Conservation (phyloP, 2,113 vertebrate species). For the Chrysochloris asiatica region DNA sequence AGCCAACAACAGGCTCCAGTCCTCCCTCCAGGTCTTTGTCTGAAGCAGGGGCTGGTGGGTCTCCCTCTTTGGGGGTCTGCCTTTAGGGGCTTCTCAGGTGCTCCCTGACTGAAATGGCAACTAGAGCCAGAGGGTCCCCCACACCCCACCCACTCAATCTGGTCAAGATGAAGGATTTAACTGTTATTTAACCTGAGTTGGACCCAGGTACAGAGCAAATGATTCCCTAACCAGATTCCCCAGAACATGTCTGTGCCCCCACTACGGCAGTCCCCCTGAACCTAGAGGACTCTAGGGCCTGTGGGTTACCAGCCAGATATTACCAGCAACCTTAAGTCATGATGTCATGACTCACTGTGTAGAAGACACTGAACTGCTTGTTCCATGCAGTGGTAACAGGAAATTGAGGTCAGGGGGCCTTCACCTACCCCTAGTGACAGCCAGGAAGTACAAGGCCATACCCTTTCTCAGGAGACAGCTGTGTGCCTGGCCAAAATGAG, state of each 20-base stretch:
- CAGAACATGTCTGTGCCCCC: no score
- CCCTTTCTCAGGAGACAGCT: neutral
- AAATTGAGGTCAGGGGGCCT: conserved; percentile 51
- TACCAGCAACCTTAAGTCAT: neutral
- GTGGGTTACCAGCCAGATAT: neutral
- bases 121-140: neutral
- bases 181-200: neutral
- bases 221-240: no score
- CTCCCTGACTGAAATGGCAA: no score
- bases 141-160: rapidly evolving
- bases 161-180: neutral
- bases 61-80: no score
- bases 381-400: conserved; percentile 29
- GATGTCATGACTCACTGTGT: rapidly evolving
- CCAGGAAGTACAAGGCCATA: conserved; percentile 19
- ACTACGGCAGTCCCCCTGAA: no score
- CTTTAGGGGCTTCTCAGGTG: no score
- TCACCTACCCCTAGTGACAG: conserved; percentile 23
- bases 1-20: no score
- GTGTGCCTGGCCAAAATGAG: neutral
- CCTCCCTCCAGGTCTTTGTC: no score
- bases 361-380: neutral
- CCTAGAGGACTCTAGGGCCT: neutral
- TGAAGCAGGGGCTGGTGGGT: no score
- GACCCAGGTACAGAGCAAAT: neutral